Evolutionary conservation across 2,888 invertebrate genomes (phyloP).

Genomic region (Halictus quadricinctus): DNA sequence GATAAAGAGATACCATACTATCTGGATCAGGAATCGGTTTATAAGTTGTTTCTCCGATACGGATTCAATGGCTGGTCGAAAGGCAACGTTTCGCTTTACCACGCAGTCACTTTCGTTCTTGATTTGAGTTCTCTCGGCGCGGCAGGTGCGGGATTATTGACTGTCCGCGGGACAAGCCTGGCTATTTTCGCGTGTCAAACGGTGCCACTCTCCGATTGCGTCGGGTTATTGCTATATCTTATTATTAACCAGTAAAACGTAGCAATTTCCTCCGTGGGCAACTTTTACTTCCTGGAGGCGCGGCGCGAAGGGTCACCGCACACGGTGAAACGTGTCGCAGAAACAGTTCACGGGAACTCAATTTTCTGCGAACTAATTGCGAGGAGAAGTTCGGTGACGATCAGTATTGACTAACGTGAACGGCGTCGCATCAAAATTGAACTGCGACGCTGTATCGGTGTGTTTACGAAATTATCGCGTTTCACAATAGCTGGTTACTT

Average conservation of each 20-base stretch:
- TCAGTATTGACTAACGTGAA: background rate
- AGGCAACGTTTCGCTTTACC: background rate
- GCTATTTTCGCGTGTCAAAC: background rate
- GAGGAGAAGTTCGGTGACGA: conserved; percentile 20
- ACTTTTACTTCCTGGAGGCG: conserved; percentile 19
- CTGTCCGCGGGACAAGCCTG: background rate
- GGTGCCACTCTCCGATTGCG: background rate
- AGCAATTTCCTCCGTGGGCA: background rate
- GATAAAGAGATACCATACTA: no score
- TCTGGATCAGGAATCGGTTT: no score
- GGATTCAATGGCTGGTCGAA: background rate
- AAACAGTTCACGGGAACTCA: conserved; percentile 20
- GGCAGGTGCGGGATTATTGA: background rate
- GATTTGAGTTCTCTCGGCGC: background rate
- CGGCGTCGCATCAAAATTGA: background rate
- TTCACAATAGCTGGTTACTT: no score
- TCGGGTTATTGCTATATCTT: background rate
- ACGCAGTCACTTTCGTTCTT: background rate
- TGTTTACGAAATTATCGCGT: background rate
- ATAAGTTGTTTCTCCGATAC: no score
- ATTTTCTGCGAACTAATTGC: conserved; percentile 36
- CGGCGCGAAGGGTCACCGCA: background rate
- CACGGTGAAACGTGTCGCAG: conserved; percentile 3
- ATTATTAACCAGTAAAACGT: background rate
- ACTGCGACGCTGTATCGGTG: background rate